Base-by-base conservation (phyloP, 2,888 invertebrate species). In the Drosophila anomelani region DNA sequence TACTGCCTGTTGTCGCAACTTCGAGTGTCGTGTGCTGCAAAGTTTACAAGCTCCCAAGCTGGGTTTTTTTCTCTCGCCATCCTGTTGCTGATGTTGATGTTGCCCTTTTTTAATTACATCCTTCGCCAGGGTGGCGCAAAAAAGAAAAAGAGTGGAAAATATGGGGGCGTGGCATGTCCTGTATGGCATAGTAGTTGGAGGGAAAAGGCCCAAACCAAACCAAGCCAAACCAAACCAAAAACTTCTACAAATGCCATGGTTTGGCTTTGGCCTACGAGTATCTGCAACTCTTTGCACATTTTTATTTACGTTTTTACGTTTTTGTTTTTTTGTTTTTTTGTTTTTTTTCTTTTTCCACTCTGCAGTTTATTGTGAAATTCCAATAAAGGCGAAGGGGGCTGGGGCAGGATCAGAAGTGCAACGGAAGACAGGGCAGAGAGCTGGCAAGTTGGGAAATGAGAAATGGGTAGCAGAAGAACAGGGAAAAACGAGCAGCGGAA, bases 41-140 rank as follows among this genome's bases (percentile, higher is more conserved):
- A 84, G 81, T 84, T 88, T 87, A 88, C 81, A 84, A 75, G 85
- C 76, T 88, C 61, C 59, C 9, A 36, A 72, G 71, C 38, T 63
- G 56, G 15, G 15, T 10, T 68, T 73, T 87, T 81, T 76, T 79
- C 34, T 62, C 36, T 29, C 38, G 29, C 44, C 54, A 38, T 41
- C 26, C 53, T 54, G 66, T 58, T 73, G 59, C 61, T 41, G 32
- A 36, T 60, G 46, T 55, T 62, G 58, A 54, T 82, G 81, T 82
- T 85, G 76, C 63, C 71, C 69, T 88, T 84, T 84, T 84, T 89
- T 84, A 89, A 84, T 84, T 89, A 84, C 89, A 84, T 88, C 89
- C 84, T 88, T 67, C 56, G 56, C 59, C 68, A 34, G 51, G 51
- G 20, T 34, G 34, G 61, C 49, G 46, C 17, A 10, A 34, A 34